Conservation (phyloP, 92 coral and sea anemone genomes). For the Palythoa heliodiscus region DNA sequence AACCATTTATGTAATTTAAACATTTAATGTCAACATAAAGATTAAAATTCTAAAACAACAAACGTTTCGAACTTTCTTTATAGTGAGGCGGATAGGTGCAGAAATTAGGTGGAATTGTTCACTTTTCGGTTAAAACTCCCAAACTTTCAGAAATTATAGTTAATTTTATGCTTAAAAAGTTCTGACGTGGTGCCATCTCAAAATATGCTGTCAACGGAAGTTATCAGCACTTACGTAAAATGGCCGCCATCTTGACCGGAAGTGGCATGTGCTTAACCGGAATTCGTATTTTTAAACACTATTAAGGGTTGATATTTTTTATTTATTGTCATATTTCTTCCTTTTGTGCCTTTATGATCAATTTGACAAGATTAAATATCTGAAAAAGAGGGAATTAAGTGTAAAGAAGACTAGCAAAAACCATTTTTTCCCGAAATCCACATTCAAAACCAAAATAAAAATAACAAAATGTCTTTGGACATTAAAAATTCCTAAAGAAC, state of each 20-base stretch:
- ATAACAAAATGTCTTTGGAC: background rate
- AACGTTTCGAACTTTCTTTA: no score
- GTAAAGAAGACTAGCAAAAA: conserved; percentile 12
- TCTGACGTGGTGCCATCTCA: conserved; percentile 15
- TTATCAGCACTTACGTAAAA: background rate
- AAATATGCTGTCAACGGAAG: conserved; percentile 10
- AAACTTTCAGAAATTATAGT: conserved; percentile 13
- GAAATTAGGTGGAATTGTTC: no score
- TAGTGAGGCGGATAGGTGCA: no score
- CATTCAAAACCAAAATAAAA: background rate
- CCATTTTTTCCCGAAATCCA: background rate
- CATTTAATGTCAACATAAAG: background rate
- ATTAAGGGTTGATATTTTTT: conserved; percentile 4
- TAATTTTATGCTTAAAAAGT: conserved; percentile 8
- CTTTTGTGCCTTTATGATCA: conserved; percentile 11
- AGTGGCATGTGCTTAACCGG: conserved; percentile 12
- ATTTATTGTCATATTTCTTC: background rate
- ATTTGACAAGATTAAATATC: conserved; percentile 5
- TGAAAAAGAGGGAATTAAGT: conserved; percentile 3
- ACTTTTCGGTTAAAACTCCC: background rate
- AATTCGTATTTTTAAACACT: background rate
- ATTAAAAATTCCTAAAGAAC: background rate
- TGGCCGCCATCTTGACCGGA: conserved; percentile 10
- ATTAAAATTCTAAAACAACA: no score
- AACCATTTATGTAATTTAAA: background rate